Base-by-base conservation (phyloP, 2,797 vertebrate species). In the Melopsittacus undulatus region DNA sequence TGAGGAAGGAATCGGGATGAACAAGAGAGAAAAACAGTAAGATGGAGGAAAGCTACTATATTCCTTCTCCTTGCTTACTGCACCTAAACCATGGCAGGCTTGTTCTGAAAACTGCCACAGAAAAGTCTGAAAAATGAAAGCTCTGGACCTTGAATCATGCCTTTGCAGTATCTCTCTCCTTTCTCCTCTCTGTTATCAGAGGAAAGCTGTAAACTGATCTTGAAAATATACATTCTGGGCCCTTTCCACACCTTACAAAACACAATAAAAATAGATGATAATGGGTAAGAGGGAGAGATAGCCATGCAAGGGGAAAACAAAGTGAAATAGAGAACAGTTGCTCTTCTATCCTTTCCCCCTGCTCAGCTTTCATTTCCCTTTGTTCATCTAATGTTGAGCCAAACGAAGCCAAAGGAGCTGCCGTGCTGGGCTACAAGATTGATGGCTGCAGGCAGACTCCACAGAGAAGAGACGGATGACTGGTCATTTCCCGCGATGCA, bases 401-500 rank as follows among this genome's bases (percentile, higher is more conserved):
- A 92, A 96, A 89, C 34, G 83, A 90, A 96, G 90, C 96, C 95
- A 92, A 93, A 92, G 94, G 96, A 94, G 95, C 96, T 92, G 96
- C 96, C 21, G 67, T 79, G 92, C 89, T 96, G 91, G 97, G 97
- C 96, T 94, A 84, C 88, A 96, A 97, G 98, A 98, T 97, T 97
- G 98, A 98, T 98, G 97, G 97, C 98, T 98, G 97, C 97, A 95
- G 97, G 97, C 97, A 97, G 97, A 96, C 96, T 97, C 93, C 94
- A 96, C 95, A 94, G 97, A 92, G 93, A 96, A 91, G 97, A 98
- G 98, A 98, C 97, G 94, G 97, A 98, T 98, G 98, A 96, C 96
- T 96, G 97, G 98, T 98, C 98, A 98, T 98, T 98, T 97, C 97
- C 97, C 94, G 72, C 56, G 90, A 97, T 97, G 97, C 97, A 97